Evolutionary conservation across 2,113 vertebrate genomes (phyloP).

Genomic region (Malurus melanocephalus): DNA sequence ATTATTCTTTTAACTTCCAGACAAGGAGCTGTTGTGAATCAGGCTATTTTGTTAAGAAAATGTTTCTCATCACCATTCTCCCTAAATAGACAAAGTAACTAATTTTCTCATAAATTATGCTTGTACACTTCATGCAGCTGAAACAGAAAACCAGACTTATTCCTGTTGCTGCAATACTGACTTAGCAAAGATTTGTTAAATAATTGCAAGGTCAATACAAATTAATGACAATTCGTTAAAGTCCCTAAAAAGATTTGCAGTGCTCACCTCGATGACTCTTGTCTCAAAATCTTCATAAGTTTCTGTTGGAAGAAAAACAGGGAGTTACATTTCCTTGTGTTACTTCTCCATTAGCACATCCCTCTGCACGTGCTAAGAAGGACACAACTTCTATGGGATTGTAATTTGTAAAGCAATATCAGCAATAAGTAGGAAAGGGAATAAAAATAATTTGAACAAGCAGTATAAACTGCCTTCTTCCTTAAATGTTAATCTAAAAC

Average conservation of each 20-base stretch:
- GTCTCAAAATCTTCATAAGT: conserved; percentile 89
- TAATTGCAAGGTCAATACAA: background rate
- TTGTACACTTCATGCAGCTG: background rate
- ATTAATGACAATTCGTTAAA: background rate
- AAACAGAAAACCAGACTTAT: background rate
- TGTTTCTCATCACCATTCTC: background rate
- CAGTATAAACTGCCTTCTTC: background rate
- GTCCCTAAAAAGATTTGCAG: background rate
- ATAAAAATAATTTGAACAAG: background rate
- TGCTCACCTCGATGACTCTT: conserved; percentile 89
- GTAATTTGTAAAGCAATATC: background rate
- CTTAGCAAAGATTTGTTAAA: background rate
- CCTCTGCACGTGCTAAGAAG: background rate
- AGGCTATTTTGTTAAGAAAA: background rate
- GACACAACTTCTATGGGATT: background rate
- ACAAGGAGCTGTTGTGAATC: background rate
- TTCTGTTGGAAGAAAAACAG: conserved; percentile 74
- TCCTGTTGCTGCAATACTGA: background rate
- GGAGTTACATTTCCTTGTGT: background rate
- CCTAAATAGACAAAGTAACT: background rate
- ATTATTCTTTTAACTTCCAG: background rate
- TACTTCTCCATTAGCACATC: background rate
- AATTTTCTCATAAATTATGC: background rate
- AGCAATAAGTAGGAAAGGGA: background rate
- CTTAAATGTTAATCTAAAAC: background rate